These are phyloP conservation scores for Cactoblastis cactorum DNA, from an alignment of 2,888 invertebrate species.

Conservation along the genomic window DNA sequence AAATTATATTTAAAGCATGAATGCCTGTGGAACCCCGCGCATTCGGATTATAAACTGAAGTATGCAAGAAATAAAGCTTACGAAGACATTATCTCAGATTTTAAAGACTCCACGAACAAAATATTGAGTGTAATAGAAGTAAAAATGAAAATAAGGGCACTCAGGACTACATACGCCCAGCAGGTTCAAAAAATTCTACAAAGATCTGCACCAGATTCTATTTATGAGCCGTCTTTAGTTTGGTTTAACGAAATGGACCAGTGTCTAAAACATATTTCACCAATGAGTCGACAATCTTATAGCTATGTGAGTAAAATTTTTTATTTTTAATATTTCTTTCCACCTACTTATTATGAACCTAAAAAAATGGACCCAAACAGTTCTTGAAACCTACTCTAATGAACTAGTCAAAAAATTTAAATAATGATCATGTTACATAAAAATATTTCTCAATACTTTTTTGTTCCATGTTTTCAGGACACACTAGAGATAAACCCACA, in stretches of 20 bases:
- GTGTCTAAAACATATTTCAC: slow-evolving; percentile 51
- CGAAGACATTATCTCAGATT: slow-evolving; percentile 45
- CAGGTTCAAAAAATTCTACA: slow-evolving; percentile 67
- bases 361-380: no score
- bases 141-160: slow-evolving; percentile 69
- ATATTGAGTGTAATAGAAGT: slow-evolving; percentile 54
- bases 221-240: slow-evolving; percentile 57
- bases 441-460: slow-evolving; percentile 28
- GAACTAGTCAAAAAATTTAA: no score
- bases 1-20: slow-evolving; percentile 70
- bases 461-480: slow-evolving; percentile 32
- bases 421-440: slow-evolving; percentile 3
- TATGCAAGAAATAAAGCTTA: slow-evolving; percentile 59
- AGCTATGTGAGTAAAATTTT: slow-evolving; percentile 32
- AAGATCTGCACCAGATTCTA: slow-evolving; percentile 54
- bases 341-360: no score
- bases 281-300: slow-evolving; percentile 41
- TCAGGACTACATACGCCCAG: slow-evolving; percentile 70
- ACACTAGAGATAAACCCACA: slow-evolving; percentile 49
- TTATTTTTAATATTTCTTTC: no score
- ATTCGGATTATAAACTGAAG: slow-evolving; percentile 58
- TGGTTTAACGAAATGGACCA: slow-evolving; percentile 70
- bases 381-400: no score
- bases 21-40: slow-evolving; percentile 69
- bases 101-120: slow-evolving; percentile 48